Percentiles rank a stretch among this genome's conserved stretches.
These are phyloP conservation scores for Plagodis dolabraria DNA, from an alignment of 2,888 invertebrate genomes.

Conservation along the genomic window DNA sequence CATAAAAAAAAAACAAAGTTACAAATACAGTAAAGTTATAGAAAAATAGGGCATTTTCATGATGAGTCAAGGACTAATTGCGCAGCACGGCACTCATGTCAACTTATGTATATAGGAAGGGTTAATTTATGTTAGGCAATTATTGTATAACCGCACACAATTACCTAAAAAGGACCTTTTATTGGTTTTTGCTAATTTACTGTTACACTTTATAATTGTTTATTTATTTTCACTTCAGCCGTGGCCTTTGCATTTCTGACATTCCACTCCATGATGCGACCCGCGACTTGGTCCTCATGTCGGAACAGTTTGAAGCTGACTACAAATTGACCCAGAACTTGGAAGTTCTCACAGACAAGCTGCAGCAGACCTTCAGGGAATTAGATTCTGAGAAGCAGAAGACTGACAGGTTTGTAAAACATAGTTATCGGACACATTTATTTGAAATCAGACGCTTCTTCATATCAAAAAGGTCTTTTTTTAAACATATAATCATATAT, in stretches of 20 bases:
- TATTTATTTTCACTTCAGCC: slow-evolving; percentile 75
- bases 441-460: no score
- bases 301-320: slow-evolving; percentile 98
- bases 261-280: slow-evolving; percentile 98
- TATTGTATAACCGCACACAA: no score
- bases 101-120: no score
- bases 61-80: no score
- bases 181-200: no score
- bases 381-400: slow-evolving; percentile 97
- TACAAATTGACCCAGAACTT: slow-evolving; percentile 97
- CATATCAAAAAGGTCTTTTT: no score
- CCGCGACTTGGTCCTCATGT: slow-evolving; percentile 96
- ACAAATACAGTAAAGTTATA: no score
- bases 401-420: slow-evolving; percentile 91
- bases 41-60: background rate
- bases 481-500: no score
- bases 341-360: slow-evolving; percentile 96
- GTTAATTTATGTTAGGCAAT: no score
- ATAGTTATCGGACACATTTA: background rate
- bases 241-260: slow-evolving; percentile 96
- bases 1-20: no score
- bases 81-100: background rate
- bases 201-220: slow-evolving; percentile 18
- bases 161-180: no score
- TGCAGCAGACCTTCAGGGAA: slow-evolving; percentile 97